Base-by-base conservation (phyloP, 1,140 invertebrate species). In the Scylla paramamosain region DNA sequence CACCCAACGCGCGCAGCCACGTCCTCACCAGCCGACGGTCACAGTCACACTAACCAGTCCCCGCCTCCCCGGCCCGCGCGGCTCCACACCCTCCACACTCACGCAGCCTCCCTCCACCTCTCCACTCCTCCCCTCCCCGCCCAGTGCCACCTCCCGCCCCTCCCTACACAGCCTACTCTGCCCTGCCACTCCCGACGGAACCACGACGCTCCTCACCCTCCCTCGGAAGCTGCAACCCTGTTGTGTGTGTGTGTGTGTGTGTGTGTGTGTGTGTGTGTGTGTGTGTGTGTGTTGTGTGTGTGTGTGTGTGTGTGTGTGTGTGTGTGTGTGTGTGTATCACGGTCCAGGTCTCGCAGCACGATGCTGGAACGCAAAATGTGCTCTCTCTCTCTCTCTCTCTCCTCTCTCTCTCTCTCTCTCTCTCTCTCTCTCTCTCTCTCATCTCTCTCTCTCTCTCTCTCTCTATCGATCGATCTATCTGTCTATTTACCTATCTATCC, bases 221-320 rank as follows among this genome's bases (percentile, higher is more conserved):
- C 83, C 83, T 32, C 83, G n/a, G 10, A 84, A 25, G 84, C 14
- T 87, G 84, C 31, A 7, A 8, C 31, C 31, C 31, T 87, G 14
- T 2, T 87, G 31, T 46, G 39, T 46, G 39, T 87, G 83, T 84
- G 83, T 84, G 83, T 84, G 83, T 84, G 83, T 84, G 83, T 84
- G 83, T 84, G 83, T 84, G 83, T 84, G 83, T 84, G 83, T 84
- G 83, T 84, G 83, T 84, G 77, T 82, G 77, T 82, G 77, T 82
- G 77, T 82, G 39, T 39, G 39, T 39, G 39, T 39, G 39, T 39
- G 39, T 77, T 39, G 39, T 39, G 39, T 39, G 39, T 39, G 39
- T 39, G 83, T 84, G 83, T 84, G 83, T 84, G 83, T 84, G 77
- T 82, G 77, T 82, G 77, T 82, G 77, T 82, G 39, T 39, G 39